These are phyloP conservation scores for Watsonalla cultraria DNA, from an alignment of 2,888 invertebrate species.

Conservation along the genomic window DNA sequence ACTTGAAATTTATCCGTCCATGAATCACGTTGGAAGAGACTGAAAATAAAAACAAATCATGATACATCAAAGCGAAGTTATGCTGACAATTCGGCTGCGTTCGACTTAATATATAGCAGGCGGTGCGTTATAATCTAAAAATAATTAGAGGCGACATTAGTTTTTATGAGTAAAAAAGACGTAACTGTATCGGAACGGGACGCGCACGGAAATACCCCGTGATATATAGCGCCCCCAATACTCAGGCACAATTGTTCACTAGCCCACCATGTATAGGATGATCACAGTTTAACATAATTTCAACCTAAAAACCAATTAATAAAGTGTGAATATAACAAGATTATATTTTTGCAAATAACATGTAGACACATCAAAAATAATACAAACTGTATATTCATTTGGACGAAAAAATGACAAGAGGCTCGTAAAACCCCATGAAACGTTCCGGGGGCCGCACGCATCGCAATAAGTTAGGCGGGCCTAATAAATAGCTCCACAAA, in stretches of 20 bases:
- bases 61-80: constrained; percentile 76
- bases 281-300: constrained; percentile 16
- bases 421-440: constrained; percentile 56
- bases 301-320: background rate
- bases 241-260: constrained; percentile 59
- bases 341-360: constrained; percentile 3
- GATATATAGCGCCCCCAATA: constrained; percentile 63
- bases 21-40: constrained; percentile 70
- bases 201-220: constrained; percentile 68
- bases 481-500: constrained; percentile 52
- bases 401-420: constrained; percentile 55
- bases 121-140: constrained; percentile 78
- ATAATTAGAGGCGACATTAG: constrained; percentile 78
- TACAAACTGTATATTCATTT: constrained; percentile 44
- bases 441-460: constrained; percentile 26
- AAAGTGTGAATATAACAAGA: constrained; percentile 8
- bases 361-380: constrained; percentile 33
- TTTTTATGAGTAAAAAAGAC: constrained; percentile 77
- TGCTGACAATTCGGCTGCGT: constrained; percentile 75
- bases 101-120: constrained; percentile 73
- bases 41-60: constrained; percentile 75
- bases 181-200: constrained; percentile 52
- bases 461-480: constrained; percentile 47
- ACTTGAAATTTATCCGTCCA: constrained; percentile 70
- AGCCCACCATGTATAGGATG: constrained; percentile 50